A percentile compares a stretch with the other conserved stretches of the same genome.
phyloP scores from a whole-genome alignment of 92 coral and sea anemone genomes.

The Paragorgia papillata region DNA sequence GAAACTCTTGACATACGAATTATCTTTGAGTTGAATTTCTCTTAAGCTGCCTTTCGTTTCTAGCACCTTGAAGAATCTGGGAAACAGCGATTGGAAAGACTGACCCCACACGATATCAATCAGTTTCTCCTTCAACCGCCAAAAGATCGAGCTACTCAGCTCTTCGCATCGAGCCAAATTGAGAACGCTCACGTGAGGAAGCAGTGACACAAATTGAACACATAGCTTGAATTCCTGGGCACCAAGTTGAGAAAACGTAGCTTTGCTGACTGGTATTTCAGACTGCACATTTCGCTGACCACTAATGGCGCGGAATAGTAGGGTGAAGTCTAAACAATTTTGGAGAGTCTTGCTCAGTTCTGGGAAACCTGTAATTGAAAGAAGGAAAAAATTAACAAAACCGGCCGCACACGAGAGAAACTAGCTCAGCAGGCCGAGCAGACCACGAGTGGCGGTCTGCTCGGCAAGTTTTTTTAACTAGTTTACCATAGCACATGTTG shows the following conservation, averaged over 20 bases:
- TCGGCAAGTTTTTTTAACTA: no score
- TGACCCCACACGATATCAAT: conserved; percentile 33
- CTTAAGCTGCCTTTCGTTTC: background rate
- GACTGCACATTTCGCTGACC: conserved; percentile 1
- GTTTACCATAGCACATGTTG: no score
- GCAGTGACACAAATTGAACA: conserved; percentile 26
- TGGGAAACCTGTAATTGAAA: conserved; percentile 29
- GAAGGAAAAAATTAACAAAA: no score
- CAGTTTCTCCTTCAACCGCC: conserved; percentile 18
- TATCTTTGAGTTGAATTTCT: conserved; percentile 7
- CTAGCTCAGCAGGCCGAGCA: no score
- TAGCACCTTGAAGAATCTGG: conserved; percentile 4
- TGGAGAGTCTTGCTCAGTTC: conserved; percentile 6
- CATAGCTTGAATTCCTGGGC: conserved; percentile 33
- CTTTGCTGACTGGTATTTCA: conserved; percentile 26
- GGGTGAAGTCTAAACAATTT: conserved; percentile 12
- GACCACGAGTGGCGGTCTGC: no score
- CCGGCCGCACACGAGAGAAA: no score
- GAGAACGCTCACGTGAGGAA: conserved; percentile 18
- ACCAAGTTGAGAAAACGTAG: conserved; percentile 17
- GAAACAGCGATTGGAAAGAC: conserved; percentile 4
- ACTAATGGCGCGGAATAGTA: conserved; percentile 8
- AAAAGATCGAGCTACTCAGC: conserved; percentile 24
- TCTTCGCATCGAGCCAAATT: conserved; percentile 32
- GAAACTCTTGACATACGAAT: conserved; percentile 25